phyloP scores from a whole-genome alignment of 2,113 vertebrate genomes.

The Pedionomus torquatus region DNA sequence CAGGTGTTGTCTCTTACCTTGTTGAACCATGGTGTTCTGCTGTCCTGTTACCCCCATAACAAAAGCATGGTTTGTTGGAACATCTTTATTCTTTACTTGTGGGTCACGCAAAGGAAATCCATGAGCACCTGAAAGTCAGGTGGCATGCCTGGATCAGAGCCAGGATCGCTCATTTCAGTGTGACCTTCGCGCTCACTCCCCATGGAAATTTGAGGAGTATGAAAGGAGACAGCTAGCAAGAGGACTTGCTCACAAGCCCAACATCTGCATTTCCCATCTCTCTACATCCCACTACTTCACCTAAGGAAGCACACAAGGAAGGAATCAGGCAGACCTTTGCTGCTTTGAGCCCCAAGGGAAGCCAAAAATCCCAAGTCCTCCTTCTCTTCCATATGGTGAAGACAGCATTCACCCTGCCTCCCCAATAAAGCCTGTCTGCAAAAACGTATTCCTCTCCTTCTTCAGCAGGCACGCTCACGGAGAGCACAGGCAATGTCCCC shows the following conservation, averaged over 20 bases:
- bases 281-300: neutral
- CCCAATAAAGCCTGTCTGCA: neutral
- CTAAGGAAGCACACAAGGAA: neutral
- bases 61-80: neutral
- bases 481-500: no score
- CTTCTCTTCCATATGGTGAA: neutral
- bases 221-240: neutral
- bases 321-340: no score
- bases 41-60: neutral
- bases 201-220: no score
- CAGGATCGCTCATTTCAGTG: neutral
- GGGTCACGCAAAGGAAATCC: neutral
- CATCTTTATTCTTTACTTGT: neutral
- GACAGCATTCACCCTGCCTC: neutral
- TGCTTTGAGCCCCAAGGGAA: neutral
- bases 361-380: neutral
- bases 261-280: no score
- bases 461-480: no score
- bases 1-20: neutral
- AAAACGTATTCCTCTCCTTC: neutral
- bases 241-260: neutral
- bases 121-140: neutral
- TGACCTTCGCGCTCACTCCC: neutral
- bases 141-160: neutral
- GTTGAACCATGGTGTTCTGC: neutral